These are phyloP conservation scores for Anomalospiza imberbis DNA, from an alignment of 2,797 vertebrate genomes.

Conservation along the genomic window DNA sequence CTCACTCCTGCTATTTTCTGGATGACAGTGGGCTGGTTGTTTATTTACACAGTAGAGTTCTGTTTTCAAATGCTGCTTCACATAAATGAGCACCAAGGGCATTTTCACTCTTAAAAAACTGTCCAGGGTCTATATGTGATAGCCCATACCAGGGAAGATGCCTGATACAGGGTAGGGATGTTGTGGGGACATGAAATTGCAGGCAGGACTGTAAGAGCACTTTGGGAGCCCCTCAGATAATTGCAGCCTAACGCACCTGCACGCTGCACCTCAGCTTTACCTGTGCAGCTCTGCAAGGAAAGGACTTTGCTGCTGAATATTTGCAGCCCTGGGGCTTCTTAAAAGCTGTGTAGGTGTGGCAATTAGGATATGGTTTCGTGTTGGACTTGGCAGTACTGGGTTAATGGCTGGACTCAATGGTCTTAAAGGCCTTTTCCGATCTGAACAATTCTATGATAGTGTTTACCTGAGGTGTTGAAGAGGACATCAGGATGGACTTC, in stretches of 20 bases:
- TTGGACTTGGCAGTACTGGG: neutral
- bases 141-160: neutral
- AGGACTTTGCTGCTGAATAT: neutral
- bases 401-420: neutral
- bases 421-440: neutral
- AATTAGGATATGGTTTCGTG: neutral
- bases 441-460: neutral
- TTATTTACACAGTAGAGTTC: neutral
- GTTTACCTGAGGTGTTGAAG: neutral
- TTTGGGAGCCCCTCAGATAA: too few relatives aligned
- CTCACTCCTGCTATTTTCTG: neutral
- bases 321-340: neutral
- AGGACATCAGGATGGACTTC: neutral
- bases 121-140: fast-evolving
- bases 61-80: neutral
- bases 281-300: neutral
- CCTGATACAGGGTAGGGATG: neutral
- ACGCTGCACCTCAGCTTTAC: neutral
- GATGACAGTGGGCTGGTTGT: neutral
- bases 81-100: neutral
- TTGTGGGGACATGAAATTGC: neutral
- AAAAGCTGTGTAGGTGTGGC: neutral
- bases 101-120: neutral
- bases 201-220: neutral
- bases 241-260: fast-evolving